phyloP scores from a whole-genome alignment of 2,888 invertebrate genomes.

The Rhamnusium bicolor region DNA sequence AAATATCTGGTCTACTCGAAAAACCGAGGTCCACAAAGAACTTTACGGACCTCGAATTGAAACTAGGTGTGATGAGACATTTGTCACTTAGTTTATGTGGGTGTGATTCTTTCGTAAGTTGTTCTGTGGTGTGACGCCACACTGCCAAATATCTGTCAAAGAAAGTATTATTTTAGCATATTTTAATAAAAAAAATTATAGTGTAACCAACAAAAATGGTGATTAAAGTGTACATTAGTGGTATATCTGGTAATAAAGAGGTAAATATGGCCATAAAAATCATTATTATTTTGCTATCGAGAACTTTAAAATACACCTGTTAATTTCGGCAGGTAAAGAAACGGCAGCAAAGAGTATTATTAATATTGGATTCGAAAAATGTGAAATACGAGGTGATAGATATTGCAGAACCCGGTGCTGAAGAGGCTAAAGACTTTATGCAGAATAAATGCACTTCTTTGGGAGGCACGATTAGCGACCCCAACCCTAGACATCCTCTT shows the following conservation, averaged over 20 bases:
- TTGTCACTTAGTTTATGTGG: too few species aligned
- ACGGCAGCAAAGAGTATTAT: slow-evolving; percentile 92
- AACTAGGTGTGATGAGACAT: too few species aligned
- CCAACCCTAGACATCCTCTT: slow-evolving; percentile 83
- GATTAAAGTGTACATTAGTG: slow-evolving; percentile 92
- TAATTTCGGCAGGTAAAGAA: slow-evolving; percentile 86
- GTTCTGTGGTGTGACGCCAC: slow-evolving; percentile 55
- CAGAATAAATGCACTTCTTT: slow-evolving; percentile 86
- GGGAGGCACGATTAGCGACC: slow-evolving; percentile 82
- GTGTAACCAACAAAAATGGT: slow-evolving; percentile 76
- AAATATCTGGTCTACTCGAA: too few species aligned
- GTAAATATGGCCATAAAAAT: slow-evolving; percentile 73
- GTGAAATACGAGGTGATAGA: slow-evolving; percentile 93
- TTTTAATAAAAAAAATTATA: slow-evolving; percentile 44
- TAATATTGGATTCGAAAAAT: slow-evolving; percentile 93
- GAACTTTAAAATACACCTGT: slow-evolving; percentile 41
- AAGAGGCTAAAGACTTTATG: slow-evolving; percentile 93
- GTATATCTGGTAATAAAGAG: slow-evolving; percentile 95
- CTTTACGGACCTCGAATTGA: too few species aligned
- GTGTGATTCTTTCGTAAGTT: slow-evolving; percentile 47
- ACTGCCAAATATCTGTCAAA: slow-evolving; percentile 56
- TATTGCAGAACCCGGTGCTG: slow-evolving; percentile 94
- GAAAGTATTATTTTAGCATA: slow-evolving; percentile 45
- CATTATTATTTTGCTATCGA: slow-evolving; percentile 6
- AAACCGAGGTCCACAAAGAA: too few species aligned